Percentiles rank a stretch among this genome's conserved stretches.
Evolutionary conservation across 2,797 vertebrate genomes (phyloP).

Genomic region (Ispidina picta): DNA sequence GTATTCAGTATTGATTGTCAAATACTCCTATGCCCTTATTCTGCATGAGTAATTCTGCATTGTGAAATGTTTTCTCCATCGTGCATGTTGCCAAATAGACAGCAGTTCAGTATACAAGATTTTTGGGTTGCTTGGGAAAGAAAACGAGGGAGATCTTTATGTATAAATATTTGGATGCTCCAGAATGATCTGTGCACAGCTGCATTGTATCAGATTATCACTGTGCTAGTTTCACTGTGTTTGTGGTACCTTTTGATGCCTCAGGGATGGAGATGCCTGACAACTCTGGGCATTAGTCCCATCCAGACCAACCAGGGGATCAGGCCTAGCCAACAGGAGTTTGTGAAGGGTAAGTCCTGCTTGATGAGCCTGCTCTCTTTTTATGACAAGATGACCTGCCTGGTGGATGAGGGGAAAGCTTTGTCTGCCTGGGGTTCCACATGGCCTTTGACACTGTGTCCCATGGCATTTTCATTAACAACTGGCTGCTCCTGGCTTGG

Average conservation of each 20-base stretch:
- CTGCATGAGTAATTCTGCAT: background rate
- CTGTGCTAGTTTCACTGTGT: background rate
- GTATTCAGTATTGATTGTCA: background rate
- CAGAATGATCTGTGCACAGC: background rate
- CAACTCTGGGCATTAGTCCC: background rate
- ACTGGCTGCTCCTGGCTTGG: too few relatives aligned
- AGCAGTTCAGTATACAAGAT: background rate
- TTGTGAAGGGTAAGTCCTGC: too few relatives aligned
- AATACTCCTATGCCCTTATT: background rate
- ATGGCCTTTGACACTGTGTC: too few relatives aligned
- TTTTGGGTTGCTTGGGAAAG: background rate
- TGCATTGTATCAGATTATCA: background rate
- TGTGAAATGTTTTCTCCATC: slow-evolving; percentile 24
- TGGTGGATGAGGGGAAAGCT: too few relatives aligned
- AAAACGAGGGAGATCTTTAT: background rate
- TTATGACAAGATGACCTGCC: too few relatives aligned
- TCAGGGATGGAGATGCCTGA: background rate
- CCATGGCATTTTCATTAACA: too few relatives aligned
- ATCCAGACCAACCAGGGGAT: too few relatives aligned
- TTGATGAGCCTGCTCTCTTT: too few relatives aligned
- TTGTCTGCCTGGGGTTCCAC: too few relatives aligned
- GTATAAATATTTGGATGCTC: background rate
- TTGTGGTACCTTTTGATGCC: background rate
- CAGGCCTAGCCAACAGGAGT: too few relatives aligned
- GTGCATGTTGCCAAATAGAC: background rate